These are phyloP conservation scores for Ceratosolen fusciceps DNA, from an alignment of 1,140 invertebrate genomes.

Conservation along the genomic window DNA sequence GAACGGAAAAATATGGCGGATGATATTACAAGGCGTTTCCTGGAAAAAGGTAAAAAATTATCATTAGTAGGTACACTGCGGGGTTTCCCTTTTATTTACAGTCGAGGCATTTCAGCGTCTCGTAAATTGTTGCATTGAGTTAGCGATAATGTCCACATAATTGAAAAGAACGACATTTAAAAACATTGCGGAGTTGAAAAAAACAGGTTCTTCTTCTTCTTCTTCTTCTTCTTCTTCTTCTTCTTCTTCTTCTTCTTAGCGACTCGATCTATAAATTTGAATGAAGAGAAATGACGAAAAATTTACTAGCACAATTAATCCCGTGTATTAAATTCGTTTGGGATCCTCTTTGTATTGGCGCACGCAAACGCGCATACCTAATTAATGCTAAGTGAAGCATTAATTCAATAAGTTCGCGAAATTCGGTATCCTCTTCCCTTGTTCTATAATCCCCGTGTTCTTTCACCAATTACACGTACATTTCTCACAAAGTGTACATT, in stretches of 20 bases:
- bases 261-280: background rate
- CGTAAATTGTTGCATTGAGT: conserved; percentile 34
- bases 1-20: background rate
- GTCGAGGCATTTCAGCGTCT: conserved; percentile 6
- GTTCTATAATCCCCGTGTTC: background rate
- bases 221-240: too few species aligned
- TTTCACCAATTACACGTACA: background rate
- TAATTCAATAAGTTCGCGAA: background rate
- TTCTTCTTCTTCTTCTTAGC: too few species aligned
- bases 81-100: conserved; percentile 34
- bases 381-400: too few species aligned
- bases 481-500: background rate
- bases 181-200: background rate
- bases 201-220: background rate
- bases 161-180: background rate
- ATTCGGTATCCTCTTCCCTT: background rate
- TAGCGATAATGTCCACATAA: conserved; percentile 32
- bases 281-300: background rate
- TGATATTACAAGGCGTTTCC: conserved; percentile 16
- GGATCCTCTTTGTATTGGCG: too few species aligned
- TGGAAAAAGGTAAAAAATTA: conserved; percentile 34
- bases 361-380: too few species aligned
- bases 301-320: background rate
- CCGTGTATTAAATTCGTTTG: background rate
- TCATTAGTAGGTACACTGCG: conserved; percentile 17